phyloP scores from a whole-genome alignment of 2,113 vertebrate species.

The Pomatorhinus ruficollis region DNA sequence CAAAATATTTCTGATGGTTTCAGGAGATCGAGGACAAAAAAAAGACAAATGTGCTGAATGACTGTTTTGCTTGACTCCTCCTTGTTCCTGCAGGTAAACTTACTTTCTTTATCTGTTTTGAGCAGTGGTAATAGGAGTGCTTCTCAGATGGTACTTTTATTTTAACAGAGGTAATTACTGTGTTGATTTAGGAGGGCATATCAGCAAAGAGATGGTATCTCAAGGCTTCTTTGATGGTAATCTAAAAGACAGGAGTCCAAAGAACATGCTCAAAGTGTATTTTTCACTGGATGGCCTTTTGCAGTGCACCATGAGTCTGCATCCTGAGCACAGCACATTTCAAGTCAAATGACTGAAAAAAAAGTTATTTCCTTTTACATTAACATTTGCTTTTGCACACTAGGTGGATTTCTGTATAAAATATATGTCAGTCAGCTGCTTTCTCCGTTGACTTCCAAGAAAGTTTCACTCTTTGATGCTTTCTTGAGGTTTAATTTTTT shows the following conservation, averaged over 20 bases:
- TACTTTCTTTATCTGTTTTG: background rate
- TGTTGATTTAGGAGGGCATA: conserved; percentile 41
- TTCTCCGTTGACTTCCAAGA: background rate
- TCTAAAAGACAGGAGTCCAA: background rate
- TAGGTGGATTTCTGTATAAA: background rate
- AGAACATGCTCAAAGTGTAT: background rate
- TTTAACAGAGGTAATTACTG: conserved; percentile 45
- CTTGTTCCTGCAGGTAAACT: background rate
- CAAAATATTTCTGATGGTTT: background rate
- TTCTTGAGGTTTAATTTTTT: background rate
- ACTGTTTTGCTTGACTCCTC: background rate
- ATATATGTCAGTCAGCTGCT: background rate
- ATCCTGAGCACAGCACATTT: background rate
- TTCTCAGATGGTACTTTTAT: background rate
- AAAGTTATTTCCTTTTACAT: background rate
- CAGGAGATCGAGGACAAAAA: conserved; percentile 1
- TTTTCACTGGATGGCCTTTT: background rate
- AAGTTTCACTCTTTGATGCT: background rate
- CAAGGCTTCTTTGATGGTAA: background rate
- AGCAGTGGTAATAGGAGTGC: background rate
- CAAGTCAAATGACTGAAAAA: background rate
- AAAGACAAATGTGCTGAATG: background rate
- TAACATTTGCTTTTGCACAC: background rate
- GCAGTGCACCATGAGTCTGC: background rate
- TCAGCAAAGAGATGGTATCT: background rate